Percentiles rank a stretch among this genome's conserved stretches.
Evolutionary conservation across 1,140 invertebrate genomes (phyloP).

Genomic region (Brachionus rotundiformis): DNA sequence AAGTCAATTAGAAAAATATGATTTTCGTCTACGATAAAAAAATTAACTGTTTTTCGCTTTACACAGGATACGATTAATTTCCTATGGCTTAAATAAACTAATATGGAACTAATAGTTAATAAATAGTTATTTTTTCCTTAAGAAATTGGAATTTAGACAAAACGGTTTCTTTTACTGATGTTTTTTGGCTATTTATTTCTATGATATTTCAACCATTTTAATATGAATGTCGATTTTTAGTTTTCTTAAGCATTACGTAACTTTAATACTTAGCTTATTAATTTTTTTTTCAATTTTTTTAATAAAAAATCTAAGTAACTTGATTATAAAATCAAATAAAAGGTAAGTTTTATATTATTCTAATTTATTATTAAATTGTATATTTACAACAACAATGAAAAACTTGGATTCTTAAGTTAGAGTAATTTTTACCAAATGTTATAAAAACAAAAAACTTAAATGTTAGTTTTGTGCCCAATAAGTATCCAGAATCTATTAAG

Average conservation of each 20-base stretch:
- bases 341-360: not conserved
- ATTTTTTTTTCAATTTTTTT: too few species aligned
- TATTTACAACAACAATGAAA: not conserved
- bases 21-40: not conserved
- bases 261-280: not conserved
- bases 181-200: not conserved
- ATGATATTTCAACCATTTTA: not conserved
- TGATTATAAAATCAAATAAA: constrained; percentile 1
- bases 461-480: not conserved
- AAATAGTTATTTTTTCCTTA: not conserved
- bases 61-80: not conserved
- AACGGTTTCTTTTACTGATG: too few species aligned
- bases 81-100: not conserved
- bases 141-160: too few species aligned
- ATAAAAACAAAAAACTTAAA: not conserved
- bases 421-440: not conserved
- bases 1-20: not conserved
- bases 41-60: not conserved
- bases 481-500: not conserved
- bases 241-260: not conserved
- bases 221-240: not conserved
- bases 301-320: not conserved
- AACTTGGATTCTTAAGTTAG: not conserved
- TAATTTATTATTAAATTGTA: not conserved
- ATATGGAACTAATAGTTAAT: not conserved